Evolutionary conservation across 2,797 vertebrate species (phyloP).

Genomic region (Xyrichtys novacula): DNA sequence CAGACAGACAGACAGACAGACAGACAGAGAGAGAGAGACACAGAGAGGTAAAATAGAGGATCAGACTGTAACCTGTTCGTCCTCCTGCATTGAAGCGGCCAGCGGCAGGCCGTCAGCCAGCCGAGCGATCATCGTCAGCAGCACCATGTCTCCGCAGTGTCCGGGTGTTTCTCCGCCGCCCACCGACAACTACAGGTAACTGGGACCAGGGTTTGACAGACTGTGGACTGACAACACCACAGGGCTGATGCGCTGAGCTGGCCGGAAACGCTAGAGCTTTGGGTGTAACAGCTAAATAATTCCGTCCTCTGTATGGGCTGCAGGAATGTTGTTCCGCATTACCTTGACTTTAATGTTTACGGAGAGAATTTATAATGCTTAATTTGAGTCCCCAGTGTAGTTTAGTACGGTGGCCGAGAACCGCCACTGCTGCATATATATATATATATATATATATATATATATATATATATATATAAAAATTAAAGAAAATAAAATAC

Average conservation of each 20-base stretch:
- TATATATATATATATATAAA: too few species aligned
- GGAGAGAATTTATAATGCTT: background rate
- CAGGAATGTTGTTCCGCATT: slow-evolving; percentile 53
- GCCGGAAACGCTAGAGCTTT: slow-evolving; percentile 81
- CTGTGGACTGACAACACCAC: slow-evolving; percentile 75
- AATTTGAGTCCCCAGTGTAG: background rate
- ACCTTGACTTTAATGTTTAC: too few species aligned
- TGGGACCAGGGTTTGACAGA: slow-evolving; percentile 41
- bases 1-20: background rate
- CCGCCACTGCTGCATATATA: too few species aligned
- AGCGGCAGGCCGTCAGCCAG: slow-evolving; percentile 95
- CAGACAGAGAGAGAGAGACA: slow-evolving; percentile 12
- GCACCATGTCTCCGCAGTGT: slow-evolving; percentile 86
- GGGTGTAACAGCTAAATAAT: slow-evolving; percentile 45
- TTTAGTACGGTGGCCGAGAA: too few species aligned
- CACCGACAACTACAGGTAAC: slow-evolving; percentile 4
- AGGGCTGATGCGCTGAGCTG: slow-evolving; percentile 85
- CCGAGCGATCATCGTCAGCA: slow-evolving; percentile 97
- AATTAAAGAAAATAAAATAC: too few species aligned
- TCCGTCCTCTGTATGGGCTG: slow-evolving; percentile 2
- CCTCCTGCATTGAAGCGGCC: slow-evolving; percentile 98
- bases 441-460: too few species aligned
- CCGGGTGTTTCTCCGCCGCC: slow-evolving; percentile 21
- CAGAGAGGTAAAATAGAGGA: background rate
- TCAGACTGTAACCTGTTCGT: slow-evolving; percentile 89